These are phyloP conservation scores for Onychostoma macrolepis DNA, from an alignment of 2,113 vertebrate genomes.

Conservation along the genomic window DNA sequence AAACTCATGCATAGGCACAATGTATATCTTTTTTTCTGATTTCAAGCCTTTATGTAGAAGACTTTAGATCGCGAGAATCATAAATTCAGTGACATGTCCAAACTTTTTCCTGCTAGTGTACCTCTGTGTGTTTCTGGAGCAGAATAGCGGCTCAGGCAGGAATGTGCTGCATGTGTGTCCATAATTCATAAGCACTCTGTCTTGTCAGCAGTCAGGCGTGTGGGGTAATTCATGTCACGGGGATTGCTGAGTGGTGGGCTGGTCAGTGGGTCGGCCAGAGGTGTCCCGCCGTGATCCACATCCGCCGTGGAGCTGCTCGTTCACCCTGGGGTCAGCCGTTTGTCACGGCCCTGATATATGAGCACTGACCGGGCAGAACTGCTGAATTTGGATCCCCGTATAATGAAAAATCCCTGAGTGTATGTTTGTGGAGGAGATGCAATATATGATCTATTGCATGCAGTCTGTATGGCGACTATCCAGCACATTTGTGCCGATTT, in stretches of 20 bases:
- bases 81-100: background rate
- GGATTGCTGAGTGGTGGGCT: slow-evolving; percentile 20
- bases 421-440: background rate
- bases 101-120: background rate
- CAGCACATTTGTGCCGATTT: background rate
- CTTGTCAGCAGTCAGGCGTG: slow-evolving; percentile 40
- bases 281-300: slow-evolving; percentile 38
- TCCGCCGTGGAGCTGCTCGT: slow-evolving; percentile 30
- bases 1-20: background rate
- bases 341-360: slow-evolving; percentile 53
- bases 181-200: slow-evolving; percentile 29
- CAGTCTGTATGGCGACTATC: slow-evolving; percentile 3
- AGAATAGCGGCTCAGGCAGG: background rate
- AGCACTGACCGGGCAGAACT: slow-evolving; percentile 29
- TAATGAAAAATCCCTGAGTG: slow-evolving; percentile 16
- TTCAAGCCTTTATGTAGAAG: background rate
- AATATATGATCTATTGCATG: slow-evolving; percentile 20
- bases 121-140: background rate
- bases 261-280: slow-evolving; percentile 21
- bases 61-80: background rate
- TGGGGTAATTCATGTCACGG: slow-evolving; percentile 37
- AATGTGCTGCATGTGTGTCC: slow-evolving; percentile 26
- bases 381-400: slow-evolving; percentile 33
- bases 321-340: slow-evolving; percentile 35
- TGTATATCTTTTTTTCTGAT: background rate